Evolutionary conservation across 2,113 vertebrate species (phyloP).

Genomic region (Tylochromis polylepis): DNA sequence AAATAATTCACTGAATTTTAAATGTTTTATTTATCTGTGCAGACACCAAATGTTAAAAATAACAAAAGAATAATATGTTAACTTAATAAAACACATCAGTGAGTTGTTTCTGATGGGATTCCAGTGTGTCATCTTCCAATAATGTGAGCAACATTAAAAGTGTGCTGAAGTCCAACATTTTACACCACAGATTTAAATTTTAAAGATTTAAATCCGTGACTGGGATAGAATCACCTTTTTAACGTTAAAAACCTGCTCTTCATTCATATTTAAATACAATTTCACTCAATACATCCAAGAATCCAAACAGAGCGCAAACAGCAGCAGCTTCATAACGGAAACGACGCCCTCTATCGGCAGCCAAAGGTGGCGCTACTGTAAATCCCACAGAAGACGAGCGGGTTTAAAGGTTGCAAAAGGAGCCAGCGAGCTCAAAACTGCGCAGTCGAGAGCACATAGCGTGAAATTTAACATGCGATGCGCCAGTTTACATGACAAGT

Average conservation of each 20-base stretch:
- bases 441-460: background rate
- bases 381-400: background rate
- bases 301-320: background rate
- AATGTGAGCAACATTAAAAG: background rate
- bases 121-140: background rate
- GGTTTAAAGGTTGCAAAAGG: slow-evolving; percentile 22
- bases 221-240: background rate
- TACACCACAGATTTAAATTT: no score
- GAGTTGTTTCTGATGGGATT: accelerated
- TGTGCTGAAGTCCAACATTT: background rate
- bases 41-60: background rate
- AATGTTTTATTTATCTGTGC: background rate
- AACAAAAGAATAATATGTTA: background rate
- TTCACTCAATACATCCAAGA: background rate
- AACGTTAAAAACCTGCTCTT: accelerated
- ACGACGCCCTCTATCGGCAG: slow-evolving; percentile 54
- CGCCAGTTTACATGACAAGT: background rate
- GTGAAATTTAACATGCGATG: no score
- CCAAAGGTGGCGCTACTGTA: background rate
- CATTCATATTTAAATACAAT: background rate
- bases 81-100: background rate
- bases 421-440: background rate
- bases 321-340: background rate
- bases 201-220: background rate
- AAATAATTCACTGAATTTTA: background rate